Evolutionary conservation across 2,797 vertebrate species (phyloP).

Genomic region (Danio jaintianensis): DNA sequence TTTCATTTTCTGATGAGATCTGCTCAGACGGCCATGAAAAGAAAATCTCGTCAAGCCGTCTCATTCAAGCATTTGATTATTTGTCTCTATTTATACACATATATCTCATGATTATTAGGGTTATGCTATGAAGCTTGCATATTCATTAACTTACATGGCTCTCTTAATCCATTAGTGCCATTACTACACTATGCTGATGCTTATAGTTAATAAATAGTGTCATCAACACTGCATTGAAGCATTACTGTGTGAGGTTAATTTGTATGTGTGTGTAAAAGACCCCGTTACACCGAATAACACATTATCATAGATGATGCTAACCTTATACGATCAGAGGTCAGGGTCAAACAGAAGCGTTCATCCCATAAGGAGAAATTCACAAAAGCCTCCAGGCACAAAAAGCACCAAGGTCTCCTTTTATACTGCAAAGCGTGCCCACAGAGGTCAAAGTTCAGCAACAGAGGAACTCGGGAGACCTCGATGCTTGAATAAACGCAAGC

Average conservation of each 20-base stretch:
- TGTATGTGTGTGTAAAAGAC: neutral
- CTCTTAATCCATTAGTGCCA: neutral
- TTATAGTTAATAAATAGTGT: neutral
- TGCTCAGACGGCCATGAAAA: too few relatives aligned
- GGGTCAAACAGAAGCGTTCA: conserved; percentile 4
- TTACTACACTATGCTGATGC: neutral
- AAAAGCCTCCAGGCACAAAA: conserved; percentile 4
- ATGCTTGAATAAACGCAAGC: neutral
- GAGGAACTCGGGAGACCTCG: neutral
- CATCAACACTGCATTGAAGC: neutral
- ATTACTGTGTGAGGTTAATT: neutral
- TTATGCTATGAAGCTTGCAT: neutral
- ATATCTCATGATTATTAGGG: too few relatives aligned
- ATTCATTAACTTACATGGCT: neutral
- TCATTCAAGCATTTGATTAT: too few relatives aligned
- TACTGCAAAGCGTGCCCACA: neutral
- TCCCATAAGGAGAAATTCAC: neutral
- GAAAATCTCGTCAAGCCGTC: too few relatives aligned
- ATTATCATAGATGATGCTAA: conserved; percentile 14
- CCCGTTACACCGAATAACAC: neutral
- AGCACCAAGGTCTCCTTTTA: conserved; percentile 2
- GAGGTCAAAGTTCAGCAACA: conserved; percentile 4
- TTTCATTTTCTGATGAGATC: too few relatives aligned
- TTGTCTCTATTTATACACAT: too few relatives aligned
- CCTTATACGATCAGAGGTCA: conserved; percentile 9